Percentiles rank a stretch among this genome's conserved stretches.
These are phyloP conservation scores for Esperia sulphurella DNA, from an alignment of 2,888 invertebrate species.

Conservation along the genomic window DNA sequence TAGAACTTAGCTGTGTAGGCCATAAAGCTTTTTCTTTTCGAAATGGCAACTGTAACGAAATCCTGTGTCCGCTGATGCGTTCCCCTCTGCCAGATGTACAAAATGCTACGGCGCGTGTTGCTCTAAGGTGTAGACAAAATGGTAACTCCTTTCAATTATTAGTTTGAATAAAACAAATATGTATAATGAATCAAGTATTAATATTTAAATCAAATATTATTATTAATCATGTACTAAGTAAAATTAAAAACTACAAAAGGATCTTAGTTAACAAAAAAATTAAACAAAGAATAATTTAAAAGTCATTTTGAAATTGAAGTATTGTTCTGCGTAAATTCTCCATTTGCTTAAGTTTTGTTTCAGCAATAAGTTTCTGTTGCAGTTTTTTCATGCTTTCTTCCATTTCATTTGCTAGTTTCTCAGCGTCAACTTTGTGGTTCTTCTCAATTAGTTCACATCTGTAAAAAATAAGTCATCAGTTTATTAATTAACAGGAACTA, in stretches of 20 bases:
- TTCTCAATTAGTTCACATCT: slow-evolving; percentile 57
- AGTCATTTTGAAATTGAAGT: slow-evolving; percentile 60
- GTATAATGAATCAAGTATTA: background rate
- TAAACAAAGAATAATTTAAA: slow-evolving; percentile 30
- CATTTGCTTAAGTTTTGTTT: slow-evolving; percentile 58
- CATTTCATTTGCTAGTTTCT: slow-evolving; percentile 51
- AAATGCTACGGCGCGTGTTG: too few relatives aligned
- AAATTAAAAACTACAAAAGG: slow-evolving; percentile 10
- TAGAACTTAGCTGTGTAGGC: too few relatives aligned
- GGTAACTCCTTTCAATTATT: too few relatives aligned
- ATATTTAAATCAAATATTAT: background rate
- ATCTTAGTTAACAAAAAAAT: slow-evolving; percentile 3
- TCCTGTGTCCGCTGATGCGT: too few relatives aligned
- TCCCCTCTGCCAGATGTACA: too few relatives aligned
- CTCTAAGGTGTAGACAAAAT: too few relatives aligned
- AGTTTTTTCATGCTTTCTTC: slow-evolving; percentile 55
- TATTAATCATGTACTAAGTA: background rate
- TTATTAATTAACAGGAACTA: too few relatives aligned
- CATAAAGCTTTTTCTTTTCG: too few relatives aligned
- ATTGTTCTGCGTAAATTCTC: slow-evolving; percentile 54
- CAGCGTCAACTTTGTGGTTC: slow-evolving; percentile 44
- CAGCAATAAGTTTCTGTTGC: slow-evolving; percentile 54
- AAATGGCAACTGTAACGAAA: too few relatives aligned
- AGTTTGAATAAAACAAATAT: too few relatives aligned
- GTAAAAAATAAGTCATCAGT: background rate